phyloP scores from a whole-genome alignment of 2,888 invertebrate species.

The Nematopogon swammerdamellus region DNA sequence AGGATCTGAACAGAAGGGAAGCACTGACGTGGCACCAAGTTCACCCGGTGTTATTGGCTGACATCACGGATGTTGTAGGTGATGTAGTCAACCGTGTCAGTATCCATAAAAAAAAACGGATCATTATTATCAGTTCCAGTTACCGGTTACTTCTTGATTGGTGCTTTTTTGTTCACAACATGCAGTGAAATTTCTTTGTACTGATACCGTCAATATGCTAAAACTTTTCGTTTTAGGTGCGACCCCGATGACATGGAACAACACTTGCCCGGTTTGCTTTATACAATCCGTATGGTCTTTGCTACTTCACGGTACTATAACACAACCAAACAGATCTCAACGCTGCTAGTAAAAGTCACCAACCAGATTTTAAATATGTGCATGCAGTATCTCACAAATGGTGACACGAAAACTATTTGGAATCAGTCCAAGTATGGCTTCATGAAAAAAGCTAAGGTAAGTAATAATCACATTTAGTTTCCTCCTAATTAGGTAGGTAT shows the following conservation, averaged over 20 bases:
- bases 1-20: no score
- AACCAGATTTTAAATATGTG: slow-evolving; percentile 86
- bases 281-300: slow-evolving; percentile 79
- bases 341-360: slow-evolving; percentile 79
- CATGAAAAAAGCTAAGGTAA: slow-evolving; percentile 68
- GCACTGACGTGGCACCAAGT: no score
- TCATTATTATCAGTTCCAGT: no score
- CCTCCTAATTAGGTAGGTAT: neutral
- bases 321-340: slow-evolving; percentile 75
- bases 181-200: no score
- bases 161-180: no score
- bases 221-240: slow-evolving; percentile 30
- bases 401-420: slow-evolving; percentile 72
- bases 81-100: no score
- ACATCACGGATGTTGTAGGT: no score
- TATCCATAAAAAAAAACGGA: no score
- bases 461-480: slow-evolving; percentile 8
- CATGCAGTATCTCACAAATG: slow-evolving; percentile 71
- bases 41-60: no score
- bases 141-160: no score
- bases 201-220: neutral
- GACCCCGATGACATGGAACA: slow-evolving; percentile 69
- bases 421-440: slow-evolving; percentile 65
- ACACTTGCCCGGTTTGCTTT: slow-evolving; percentile 71
- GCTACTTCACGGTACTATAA: slow-evolving; percentile 80